A percentile compares a stretch with the other conserved stretches of the same genome.
phyloP scores from a whole-genome alignment of 2,113 vertebrate genomes.

The Leptocoma aspasia region DNA sequence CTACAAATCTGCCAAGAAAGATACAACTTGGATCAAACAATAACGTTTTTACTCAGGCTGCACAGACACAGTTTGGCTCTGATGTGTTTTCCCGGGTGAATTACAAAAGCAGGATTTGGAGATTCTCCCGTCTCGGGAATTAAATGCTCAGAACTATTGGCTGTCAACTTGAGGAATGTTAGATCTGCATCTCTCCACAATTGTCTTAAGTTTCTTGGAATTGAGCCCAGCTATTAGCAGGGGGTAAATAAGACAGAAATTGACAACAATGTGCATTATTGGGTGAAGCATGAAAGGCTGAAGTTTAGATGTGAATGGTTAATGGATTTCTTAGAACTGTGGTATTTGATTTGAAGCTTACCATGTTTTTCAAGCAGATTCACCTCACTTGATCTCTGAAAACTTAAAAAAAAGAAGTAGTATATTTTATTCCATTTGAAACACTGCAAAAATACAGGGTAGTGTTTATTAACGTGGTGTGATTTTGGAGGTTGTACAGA shows the following conservation, averaged over 20 bases:
- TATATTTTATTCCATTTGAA: neutral
- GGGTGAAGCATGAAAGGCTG: constrained; percentile 13
- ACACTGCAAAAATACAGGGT: neutral
- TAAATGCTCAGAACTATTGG: constrained; percentile 43
- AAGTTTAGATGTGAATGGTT: constrained; percentile 2
- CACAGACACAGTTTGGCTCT: constrained; percentile 21
- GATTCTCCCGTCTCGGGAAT: constrained; percentile 24
- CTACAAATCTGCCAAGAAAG: constrained; percentile 43
- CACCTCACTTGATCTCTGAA: neutral
- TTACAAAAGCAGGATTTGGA: constrained; percentile 50
- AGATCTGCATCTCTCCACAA: constrained; percentile 43
- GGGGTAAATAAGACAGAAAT: constrained; percentile 64
- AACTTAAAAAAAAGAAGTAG: neutral
- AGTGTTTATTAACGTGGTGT: neutral
- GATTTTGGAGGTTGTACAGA: neutral
- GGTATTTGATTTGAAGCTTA: constrained; percentile 1
- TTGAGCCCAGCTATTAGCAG: constrained; percentile 52
- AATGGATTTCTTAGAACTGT: constrained; percentile 43
- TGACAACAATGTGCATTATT: constrained; percentile 40
- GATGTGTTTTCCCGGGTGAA: constrained; percentile 42
- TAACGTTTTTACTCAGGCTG: constrained; percentile 18
- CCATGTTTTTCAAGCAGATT: neutral
- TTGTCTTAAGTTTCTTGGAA: constrained; percentile 63
- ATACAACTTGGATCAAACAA: constrained; percentile 53
- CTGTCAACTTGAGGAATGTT: constrained; percentile 54